These are phyloP conservation scores for Caenorhabditis angaria DNA, from an alignment of 2,888 invertebrate species.

Conservation along the genomic window DNA sequence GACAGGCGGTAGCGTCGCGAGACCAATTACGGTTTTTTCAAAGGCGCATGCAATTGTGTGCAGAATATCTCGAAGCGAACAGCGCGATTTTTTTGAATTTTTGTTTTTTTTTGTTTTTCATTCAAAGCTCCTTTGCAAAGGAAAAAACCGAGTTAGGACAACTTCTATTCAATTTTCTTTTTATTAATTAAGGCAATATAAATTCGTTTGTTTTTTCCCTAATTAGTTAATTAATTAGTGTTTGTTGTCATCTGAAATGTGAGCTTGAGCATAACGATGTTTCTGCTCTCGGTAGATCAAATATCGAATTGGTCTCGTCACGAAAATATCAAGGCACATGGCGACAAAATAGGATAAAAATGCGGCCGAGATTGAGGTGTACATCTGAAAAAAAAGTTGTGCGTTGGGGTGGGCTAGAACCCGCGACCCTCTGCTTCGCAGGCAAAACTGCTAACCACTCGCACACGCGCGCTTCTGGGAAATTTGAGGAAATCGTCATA, in stretches of 20 bases:
- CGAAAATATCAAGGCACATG: slow-evolving; percentile 59
- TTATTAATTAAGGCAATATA: background rate
- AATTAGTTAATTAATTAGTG: background rate
- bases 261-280: slow-evolving; percentile 39
- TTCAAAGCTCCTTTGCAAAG: background rate
- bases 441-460: too few species aligned
- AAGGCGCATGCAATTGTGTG: too few species aligned
- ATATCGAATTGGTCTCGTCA: slow-evolving; percentile 62
- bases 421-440: too few species aligned
- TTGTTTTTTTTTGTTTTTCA: background rate
- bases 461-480: too few species aligned
- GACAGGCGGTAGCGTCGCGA: too few species aligned
- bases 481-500: too few species aligned
- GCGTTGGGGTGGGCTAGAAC: background rate
- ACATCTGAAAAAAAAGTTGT: slow-evolving; percentile 52
- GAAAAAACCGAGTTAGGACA: background rate
- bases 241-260: slow-evolving; percentile 20
- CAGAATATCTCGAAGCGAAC: too few species aligned
- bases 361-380: slow-evolving; percentile 60
- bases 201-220: too few species aligned
- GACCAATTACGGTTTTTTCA: too few species aligned
- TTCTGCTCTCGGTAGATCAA: slow-evolving; percentile 41
- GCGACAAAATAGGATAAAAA: slow-evolving; percentile 59
- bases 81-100: too few species aligned
- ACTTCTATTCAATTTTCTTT: background rate